A percentile compares a stretch with the other conserved stretches of the same genome.
These are phyloP conservation scores for Rhynchophorus ferrugineus DNA, from an alignment of 1,140 invertebrate genomes.

Conservation along the genomic window DNA sequence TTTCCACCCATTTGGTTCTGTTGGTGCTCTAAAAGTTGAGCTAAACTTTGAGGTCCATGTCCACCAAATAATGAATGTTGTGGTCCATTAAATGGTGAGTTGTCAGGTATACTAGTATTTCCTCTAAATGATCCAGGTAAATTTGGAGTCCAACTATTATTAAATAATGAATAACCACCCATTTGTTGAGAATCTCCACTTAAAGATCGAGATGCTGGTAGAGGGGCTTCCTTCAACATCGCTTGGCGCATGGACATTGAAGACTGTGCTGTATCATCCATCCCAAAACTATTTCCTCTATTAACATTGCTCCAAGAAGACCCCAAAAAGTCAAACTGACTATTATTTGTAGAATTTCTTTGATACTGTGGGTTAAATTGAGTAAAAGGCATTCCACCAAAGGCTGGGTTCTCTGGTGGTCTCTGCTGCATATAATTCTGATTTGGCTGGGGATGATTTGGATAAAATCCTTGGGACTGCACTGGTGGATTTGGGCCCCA, in stretches of 20 bases:
- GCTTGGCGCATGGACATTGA: constrained; percentile 36
- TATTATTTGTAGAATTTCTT: neutral
- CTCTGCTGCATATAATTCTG: constrained; percentile 17
- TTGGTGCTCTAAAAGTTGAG: constrained; percentile 74
- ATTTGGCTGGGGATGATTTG: constrained; percentile 2
- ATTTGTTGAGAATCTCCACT: constrained; percentile 7
- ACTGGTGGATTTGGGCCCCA: constrained; percentile 10
- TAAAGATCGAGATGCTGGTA: constrained; percentile 10
- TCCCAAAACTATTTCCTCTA: constrained; percentile 14
- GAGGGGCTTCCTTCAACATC: constrained; percentile 36
- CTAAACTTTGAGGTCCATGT: constrained; percentile 66
- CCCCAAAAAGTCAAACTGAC: constrained; percentile 22
- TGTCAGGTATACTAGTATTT: constrained; percentile 19
- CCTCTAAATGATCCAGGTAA: constrained; percentile 30
- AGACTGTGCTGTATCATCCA: constrained; percentile 11
- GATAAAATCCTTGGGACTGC: constrained; percentile 3
- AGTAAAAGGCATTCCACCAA: constrained; percentile 3
- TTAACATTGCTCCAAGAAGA: constrained; percentile 25
- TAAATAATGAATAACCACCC: constrained; percentile 38
- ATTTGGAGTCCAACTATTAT: constrained; percentile 37
- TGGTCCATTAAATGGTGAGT: constrained; percentile 23
- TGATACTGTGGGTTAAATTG: constrained; percentile 2
- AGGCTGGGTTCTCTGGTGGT: constrained; percentile 2
- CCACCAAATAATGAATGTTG: constrained; percentile 71
- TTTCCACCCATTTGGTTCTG: constrained; percentile 37